phyloP scores from a whole-genome alignment of 2,797 vertebrate species.

The Mastacembelus armatus region DNA sequence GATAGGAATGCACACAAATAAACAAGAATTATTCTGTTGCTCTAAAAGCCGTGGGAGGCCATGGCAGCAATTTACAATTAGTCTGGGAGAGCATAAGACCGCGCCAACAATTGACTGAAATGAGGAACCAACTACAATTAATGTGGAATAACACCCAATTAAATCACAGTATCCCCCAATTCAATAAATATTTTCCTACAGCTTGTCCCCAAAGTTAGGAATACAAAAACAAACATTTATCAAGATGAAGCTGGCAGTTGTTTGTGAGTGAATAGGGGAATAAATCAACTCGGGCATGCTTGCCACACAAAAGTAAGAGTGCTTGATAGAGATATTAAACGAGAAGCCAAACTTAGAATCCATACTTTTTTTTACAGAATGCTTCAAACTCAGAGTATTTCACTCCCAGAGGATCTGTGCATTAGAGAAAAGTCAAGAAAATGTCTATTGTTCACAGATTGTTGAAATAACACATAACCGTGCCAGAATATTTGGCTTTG shows the following conservation, averaged over 20 bases:
- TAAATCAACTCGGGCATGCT: constrained; percentile 5
- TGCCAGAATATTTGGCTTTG: background rate
- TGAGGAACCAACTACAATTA: constrained; percentile 17
- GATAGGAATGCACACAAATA: constrained; percentile 69
- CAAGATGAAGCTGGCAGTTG: constrained; percentile 11
- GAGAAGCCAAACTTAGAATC: constrained; percentile 40
- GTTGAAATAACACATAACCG: background rate
- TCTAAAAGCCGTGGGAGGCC: constrained; percentile 57
- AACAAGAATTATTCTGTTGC: constrained; percentile 66
- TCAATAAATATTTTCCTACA: constrained; percentile 16
- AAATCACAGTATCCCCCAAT: background rate
- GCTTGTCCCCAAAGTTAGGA: constrained; percentile 19
- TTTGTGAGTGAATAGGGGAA: constrained; percentile 6
- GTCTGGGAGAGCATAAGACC: constrained; percentile 32
- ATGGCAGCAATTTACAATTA: constrained; percentile 65
- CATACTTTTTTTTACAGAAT: constrained; percentile 39
- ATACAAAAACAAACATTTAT: constrained; percentile 17
- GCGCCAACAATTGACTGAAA: constrained; percentile 27
- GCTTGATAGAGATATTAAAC: constrained; percentile 17
- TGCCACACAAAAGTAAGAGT: constrained; percentile 14
- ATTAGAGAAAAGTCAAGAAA: background rate
- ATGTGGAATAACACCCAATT: constrained; percentile 6
- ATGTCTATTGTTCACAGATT: background rate
- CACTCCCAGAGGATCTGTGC: constrained; percentile 12
- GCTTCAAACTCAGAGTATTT: constrained; percentile 27